These are phyloP conservation scores for Oxygymnocypris stewartii DNA, from an alignment of 2,113 vertebrate genomes.

Conservation along the genomic window DNA sequence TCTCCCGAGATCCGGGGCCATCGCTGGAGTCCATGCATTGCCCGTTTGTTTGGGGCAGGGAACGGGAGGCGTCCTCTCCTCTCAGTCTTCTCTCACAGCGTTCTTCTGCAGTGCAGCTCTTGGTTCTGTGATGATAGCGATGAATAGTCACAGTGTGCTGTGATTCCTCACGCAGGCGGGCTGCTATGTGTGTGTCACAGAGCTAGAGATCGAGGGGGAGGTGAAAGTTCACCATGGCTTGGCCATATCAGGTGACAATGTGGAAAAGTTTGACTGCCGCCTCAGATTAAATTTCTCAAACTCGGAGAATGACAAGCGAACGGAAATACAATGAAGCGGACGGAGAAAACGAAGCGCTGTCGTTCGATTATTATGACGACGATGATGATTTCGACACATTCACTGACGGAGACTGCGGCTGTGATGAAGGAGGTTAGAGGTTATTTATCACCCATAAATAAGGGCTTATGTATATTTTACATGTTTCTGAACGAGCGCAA, in stretches of 20 bases:
- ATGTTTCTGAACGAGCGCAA: not conserved
- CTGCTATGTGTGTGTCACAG: slow-evolving; percentile 19
- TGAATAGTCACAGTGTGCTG: slow-evolving; percentile 44
- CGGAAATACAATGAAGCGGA: slow-evolving; percentile 43
- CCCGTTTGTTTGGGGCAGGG: slow-evolving; percentile 20
- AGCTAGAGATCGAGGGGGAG: slow-evolving; percentile 34
- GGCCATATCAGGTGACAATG: slow-evolving; percentile 68
- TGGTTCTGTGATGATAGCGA: not conserved
- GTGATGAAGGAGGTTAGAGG: slow-evolving; percentile 69
- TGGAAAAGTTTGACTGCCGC: slow-evolving; percentile 53
- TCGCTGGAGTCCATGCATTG: not conserved
- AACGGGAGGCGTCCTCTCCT: slow-evolving; percentile 65
- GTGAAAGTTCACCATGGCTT: slow-evolving; percentile 71
- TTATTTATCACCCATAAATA: not conserved
- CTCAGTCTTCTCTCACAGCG: slow-evolving; percentile 58
- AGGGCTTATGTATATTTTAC: not conserved
- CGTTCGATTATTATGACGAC: slow-evolving; percentile 63
- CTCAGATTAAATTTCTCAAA: slow-evolving; percentile 40
- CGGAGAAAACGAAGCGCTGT: slow-evolving; percentile 43
- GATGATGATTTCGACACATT: slow-evolving; percentile 68
- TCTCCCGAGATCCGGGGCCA: slow-evolving; percentile 38
- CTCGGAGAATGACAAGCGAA: slow-evolving; percentile 50
- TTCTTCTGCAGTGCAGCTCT: slow-evolving; percentile 1
- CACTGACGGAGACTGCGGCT: slow-evolving; percentile 62
- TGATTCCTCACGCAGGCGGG: slow-evolving; percentile 42